Evolutionary conservation across 1,140 invertebrate genomes (phyloP), one percentile per base, ranked within the genome.

Genomic region (Drosophila parabipectinata): DNA sequence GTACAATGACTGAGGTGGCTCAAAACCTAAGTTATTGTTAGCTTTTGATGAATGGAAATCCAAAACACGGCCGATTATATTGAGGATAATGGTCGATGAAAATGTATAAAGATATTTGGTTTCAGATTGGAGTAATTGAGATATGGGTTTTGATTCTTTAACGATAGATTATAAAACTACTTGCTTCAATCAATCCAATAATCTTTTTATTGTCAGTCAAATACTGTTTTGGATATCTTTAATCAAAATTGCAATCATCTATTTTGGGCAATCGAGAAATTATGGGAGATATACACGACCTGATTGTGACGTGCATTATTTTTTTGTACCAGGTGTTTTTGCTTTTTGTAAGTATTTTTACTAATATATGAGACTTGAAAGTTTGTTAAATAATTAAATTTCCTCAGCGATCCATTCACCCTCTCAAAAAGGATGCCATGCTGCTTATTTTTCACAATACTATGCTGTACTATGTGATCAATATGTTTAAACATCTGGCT

Each of bases 401-500:
- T 14, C 15, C n/a, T 4, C 4, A 85, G 73, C 47, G 77, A 21
- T 59, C 56, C 3, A 64, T 80, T 6, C 57, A n/a, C 44, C 63
- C 72, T 6, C 24, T 85, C 5, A 85, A 73, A 10, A 58, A 66
- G 10, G 73, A 73, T 5, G 81, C 82, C 4, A 3, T 69, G n/a
- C 41, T 74, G 24, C 59, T 84, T 0, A 34, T 77, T 5, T 12
- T 85, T 9, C 80, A 85, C 37, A 84, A 82, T 51, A n/a, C 56
- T 7, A 45, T 69, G 8, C 47, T 85, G 7, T 85, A 81, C 26
- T 62, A 69, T 32, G 48, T 84, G 10, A 77, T 83, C 28, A 85
- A 85, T 60, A 56, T 66, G 18, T 84, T 84, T 12, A 84, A 84
- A 37, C 72, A 77, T 24, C n/a, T 81, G 39, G 77, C 77, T 0